Evolutionary conservation across 2,113 vertebrate genomes (phyloP).

Genomic region (Cyprinodon tularosa): DNA sequence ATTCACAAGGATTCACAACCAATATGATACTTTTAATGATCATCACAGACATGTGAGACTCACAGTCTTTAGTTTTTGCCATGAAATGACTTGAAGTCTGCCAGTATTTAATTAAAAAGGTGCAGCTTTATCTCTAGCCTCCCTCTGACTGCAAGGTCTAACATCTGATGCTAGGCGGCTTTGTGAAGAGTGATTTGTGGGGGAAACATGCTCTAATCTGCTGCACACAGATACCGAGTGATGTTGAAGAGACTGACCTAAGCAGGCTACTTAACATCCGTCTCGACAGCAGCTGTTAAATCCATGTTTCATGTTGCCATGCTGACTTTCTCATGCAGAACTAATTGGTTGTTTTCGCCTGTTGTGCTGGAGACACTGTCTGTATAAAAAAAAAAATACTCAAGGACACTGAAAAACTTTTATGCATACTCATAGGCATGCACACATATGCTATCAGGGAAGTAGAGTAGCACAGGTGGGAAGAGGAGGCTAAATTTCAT

Average conservation of each 20-base stretch:
- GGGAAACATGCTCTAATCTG: constrained; percentile 44
- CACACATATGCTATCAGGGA: constrained; percentile 32
- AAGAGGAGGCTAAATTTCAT: constrained; percentile 16
- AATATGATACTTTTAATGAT: constrained; percentile 21
- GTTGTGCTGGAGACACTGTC: constrained; percentile 35
- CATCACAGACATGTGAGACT: constrained; percentile 1
- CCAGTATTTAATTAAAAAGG: background rate
- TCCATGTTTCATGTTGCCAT: constrained; percentile 60
- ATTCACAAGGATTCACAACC: constrained; percentile 27
- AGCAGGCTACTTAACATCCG: constrained; percentile 39
- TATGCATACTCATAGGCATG: background rate
- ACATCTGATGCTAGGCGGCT: constrained; percentile 21
- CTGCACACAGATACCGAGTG: constrained; percentile 33
- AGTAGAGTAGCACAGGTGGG: constrained; percentile 28
- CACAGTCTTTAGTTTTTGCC: constrained; percentile 13
- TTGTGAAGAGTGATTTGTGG: constrained; percentile 22
- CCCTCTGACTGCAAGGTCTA: constrained; percentile 28
- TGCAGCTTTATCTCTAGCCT: constrained; percentile 23
- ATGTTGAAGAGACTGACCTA: constrained; percentile 52
- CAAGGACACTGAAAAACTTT: constrained; percentile 65
- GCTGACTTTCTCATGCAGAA: constrained; percentile 46
- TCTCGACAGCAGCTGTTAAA: constrained; percentile 54
- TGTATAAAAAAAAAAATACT: constrained; percentile 21
- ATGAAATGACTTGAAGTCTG: constrained; percentile 5
- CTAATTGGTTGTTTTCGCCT: constrained; percentile 73